Evolutionary conservation across 1,140 invertebrate species (phyloP).

Genomic region (Lanistes nyassanus): DNA sequence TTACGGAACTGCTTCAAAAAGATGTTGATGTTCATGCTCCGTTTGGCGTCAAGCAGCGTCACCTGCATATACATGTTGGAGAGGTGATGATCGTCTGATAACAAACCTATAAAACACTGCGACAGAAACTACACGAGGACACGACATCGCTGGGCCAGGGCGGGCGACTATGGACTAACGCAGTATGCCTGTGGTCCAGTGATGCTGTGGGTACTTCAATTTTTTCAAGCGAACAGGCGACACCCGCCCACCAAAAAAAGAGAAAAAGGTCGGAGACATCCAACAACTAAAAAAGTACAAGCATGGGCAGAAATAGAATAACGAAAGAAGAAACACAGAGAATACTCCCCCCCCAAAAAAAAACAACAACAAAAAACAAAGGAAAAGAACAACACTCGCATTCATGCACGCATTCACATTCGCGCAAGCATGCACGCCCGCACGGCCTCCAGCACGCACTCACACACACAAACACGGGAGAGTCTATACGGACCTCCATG

Average conservation of each 20-base stretch:
- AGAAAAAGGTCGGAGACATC: no score
- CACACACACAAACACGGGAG: neutral
- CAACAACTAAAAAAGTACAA: no score
- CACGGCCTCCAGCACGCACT: neutral
- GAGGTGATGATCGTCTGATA: no score
- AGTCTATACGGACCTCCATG: slow-evolving; percentile 37
- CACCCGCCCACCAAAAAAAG: no score
- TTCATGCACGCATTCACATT: neutral
- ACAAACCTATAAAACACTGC: no score
- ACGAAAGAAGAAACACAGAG: neutral
- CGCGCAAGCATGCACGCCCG: neutral
- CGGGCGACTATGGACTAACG: no score
- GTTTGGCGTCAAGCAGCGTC: slow-evolving; percentile 75
- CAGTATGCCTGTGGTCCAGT: no score
- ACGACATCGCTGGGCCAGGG: no score
- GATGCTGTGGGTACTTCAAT: no score
- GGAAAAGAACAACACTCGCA: neutral
- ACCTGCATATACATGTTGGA: slow-evolving; percentile 47
- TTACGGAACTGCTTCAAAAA: slow-evolving; percentile 92
- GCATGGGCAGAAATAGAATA: neutral
- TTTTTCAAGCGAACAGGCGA: no score
- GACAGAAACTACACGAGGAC: no score
- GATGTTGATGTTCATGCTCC: slow-evolving; percentile 97
- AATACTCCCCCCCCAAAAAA: neutral
- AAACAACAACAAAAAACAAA: neutral